phyloP scores from a whole-genome alignment of 2,113 vertebrate genomes.

The Hystrix cristata region DNA sequence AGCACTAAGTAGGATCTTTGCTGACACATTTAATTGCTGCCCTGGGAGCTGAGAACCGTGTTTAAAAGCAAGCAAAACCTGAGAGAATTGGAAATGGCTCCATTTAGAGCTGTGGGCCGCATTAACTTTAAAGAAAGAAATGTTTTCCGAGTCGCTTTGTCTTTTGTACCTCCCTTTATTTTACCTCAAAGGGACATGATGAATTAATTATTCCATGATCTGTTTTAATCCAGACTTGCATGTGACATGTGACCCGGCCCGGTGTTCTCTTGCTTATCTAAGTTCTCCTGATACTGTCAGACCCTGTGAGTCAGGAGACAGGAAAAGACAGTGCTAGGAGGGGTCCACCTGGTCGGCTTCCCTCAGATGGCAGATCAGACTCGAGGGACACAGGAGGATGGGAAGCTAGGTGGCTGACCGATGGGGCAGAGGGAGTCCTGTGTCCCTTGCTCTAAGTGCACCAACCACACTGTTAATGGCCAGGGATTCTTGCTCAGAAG shows the following conservation, averaged over 20 bases:
- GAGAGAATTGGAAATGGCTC: not conserved
- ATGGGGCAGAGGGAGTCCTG: not conserved
- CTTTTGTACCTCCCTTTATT: constrained; percentile 64
- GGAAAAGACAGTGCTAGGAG: rapidly evolving
- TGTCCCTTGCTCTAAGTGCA: not conserved
- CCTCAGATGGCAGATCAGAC: rapidly evolving
- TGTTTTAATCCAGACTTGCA: not conserved
- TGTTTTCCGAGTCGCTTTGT: constrained; percentile 14
- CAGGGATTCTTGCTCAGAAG: not conserved
- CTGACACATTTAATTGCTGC: constrained; percentile 83
- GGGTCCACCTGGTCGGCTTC: not conserved
- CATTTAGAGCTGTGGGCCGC: constrained; percentile 59
- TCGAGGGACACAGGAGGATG: not conserved
- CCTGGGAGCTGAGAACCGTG: constrained; percentile 78
- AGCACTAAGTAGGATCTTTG: constrained; percentile 81
- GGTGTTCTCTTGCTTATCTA: rapidly evolving
- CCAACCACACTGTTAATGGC: not conserved
- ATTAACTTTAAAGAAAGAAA: constrained; percentile 77
- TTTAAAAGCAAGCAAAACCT: constrained; percentile 81
- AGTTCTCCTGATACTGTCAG: not conserved
- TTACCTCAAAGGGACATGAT: constrained; percentile 56
- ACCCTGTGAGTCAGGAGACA: rapidly evolving
- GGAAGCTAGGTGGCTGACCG: no score
- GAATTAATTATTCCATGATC: constrained; percentile 62
- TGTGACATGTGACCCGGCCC: not conserved